Evolutionary conservation across 1,140 invertebrate genomes (phyloP), one percentile per base, ranked within the genome.

Genomic region (Pogonus chalceus): DNA sequence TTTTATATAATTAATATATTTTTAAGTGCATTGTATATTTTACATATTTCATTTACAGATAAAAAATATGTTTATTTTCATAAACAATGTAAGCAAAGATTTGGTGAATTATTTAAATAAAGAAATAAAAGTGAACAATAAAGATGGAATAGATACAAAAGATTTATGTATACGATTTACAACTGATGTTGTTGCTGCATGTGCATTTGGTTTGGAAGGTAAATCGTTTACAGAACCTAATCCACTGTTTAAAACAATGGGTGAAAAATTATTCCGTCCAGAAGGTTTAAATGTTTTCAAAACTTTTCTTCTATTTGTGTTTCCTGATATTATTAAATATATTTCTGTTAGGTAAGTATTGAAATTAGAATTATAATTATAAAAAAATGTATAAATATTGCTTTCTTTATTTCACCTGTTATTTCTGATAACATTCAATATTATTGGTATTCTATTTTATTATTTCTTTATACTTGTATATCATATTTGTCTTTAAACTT

Each of bases 121-220:
- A 23, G 21, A 24, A 4, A 14, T n/a, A 4, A 47, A 62, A 2
- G 39, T 56, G 12, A 55, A 55, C 21, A 55, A 43, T 37, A 51
- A 43, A 12, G 16, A 53, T 51, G 47, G 53, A 0, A 20, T 64
- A 1, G 66, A 75, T 18, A 21, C 62, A 2, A 71, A 71, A 55
- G 52, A 68, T 20, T 16, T 69, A 0, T 70, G 67, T 10, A 49
- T 65, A 1, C 67, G 68, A 53, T 78, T 68, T 47, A 77, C 75
- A 1, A 69, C 69, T 0, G 75, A 78, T 31, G 69, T 73, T n/a
- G 69, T 78, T 2, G 68, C 73, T 2, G 71, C 66, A 49, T 69
- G 69, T 14, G 75, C 71, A 0, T 65, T 78, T 55, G 76, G 74
- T 3, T 62, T 78, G 12, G 65, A 72, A 23, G 70, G 20, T 24